A percentile compares a stretch with the other conserved stretches of the same genome.
Conservation (phyloP, 2,888 invertebrate genomes). For the Tenodera sinensis region DNA sequence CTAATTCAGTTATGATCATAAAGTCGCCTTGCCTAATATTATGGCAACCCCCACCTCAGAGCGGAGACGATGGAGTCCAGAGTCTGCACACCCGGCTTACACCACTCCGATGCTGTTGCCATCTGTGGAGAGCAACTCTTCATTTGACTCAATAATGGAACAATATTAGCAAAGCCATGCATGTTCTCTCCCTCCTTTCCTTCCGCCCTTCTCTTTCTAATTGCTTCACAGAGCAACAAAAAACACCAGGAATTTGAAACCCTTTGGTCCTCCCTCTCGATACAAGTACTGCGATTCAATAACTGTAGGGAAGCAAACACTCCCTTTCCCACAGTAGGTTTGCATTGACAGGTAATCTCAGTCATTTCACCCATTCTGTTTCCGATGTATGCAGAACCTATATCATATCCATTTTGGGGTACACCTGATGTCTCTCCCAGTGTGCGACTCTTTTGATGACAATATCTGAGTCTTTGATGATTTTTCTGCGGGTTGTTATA, state of each 20-base stretch:
- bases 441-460: too few relatives aligned
- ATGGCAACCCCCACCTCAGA: background rate
- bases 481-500: too few relatives aligned
- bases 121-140: constrained; percentile 3
- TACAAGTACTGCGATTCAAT: background rate
- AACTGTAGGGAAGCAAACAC: background rate
- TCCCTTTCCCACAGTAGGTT: background rate
- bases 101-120: background rate
- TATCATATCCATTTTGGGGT: too few relatives aligned
- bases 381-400: background rate
- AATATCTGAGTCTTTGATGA: too few relatives aligned
- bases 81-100: background rate
- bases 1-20: background rate
- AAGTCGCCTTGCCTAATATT: background rate
- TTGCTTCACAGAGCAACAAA: background rate
- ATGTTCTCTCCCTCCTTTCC: background rate
- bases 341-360: background rate
- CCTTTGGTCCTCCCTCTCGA: background rate
- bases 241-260: background rate
- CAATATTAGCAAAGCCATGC: background rate
- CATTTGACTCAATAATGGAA: constrained; percentile 1
- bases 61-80: background rate
- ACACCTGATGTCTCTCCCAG: background rate
- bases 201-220: background rate
- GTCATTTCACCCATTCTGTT: background rate